Evolutionary conservation across 2,797 vertebrate species (phyloP), one percentile per base, ranked within the genome.

Genomic region (Cyclura pinguis): DNA sequence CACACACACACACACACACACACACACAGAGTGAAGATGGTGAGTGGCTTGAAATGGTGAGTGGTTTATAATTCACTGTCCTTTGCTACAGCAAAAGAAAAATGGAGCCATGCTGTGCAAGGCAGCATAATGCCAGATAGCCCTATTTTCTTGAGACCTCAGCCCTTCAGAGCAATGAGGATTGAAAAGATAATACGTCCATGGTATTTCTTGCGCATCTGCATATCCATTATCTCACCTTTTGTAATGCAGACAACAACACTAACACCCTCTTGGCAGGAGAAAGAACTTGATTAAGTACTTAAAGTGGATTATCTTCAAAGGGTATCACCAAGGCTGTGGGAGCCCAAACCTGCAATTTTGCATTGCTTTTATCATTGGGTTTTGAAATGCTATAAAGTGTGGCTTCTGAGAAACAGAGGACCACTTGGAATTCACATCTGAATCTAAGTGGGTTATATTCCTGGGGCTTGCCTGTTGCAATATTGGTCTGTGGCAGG

Each of bases 181-280:
- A 93, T 91, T 92, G 92, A 94, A 91, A 91, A 84, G 94, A 81
- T 95, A 95, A 69, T 88, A 91, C 92, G 92, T 82, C 35, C 94
- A 86, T 57, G 89, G 91, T 16, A 80, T 95, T 92, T 94, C 94
- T 94, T 94, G 94, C 93, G 92, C 91, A 93, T 42, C 81, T 93
- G 92, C 93, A 62, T 38, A 91, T 91, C 92, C 94, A 94, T 95
- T 93, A 92, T 93, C 94, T 94, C 92, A 94, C 87, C 92, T 87
- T 55, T 90, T 91, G 93, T 93, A 95, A 95, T 77, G 42, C 88
- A 81, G 91, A 94, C 69, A 50, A 24, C 55, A 84, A 55, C 80
- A 47, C 59, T 83, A 87, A 88, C 86, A 91, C 86, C 80, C 91
- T 72, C 91, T 84, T 72, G 74, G 90, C 3, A 4, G 94, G 92